These are phyloP conservation scores for Euphydryas editha DNA, from an alignment of 2,888 invertebrate genomes.

Conservation along the genomic window DNA sequence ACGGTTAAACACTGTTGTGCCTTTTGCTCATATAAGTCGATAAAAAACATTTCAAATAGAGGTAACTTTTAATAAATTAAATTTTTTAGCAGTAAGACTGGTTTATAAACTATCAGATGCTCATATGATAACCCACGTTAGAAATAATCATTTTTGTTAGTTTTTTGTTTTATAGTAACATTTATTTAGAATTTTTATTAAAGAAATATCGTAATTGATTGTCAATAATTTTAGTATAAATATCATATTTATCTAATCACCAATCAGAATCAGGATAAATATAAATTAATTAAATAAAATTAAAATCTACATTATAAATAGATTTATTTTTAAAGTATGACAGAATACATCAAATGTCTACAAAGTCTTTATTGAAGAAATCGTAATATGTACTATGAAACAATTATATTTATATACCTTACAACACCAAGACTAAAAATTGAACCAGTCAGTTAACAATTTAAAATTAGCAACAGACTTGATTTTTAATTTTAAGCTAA, in stretches of 20 bases:
- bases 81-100: no score
- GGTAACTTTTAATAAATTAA: no score
- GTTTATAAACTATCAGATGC: no score
- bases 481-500: slow-evolving; percentile 6
- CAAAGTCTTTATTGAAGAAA: slow-evolving; percentile 12
- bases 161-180: no score
- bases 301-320: slow-evolving; percentile 16
- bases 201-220: no score
- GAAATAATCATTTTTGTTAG: no score
- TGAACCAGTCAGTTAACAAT: slow-evolving; percentile 2
- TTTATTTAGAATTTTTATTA: no score
- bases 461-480: slow-evolving; percentile 10
- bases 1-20: no score
- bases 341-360: slow-evolving; percentile 16
- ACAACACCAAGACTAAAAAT: slow-evolving; percentile 12
- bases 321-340: slow-evolving; percentile 15
- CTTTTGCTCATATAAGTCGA: no score
- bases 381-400: slow-evolving; percentile 15
- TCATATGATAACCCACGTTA: no score
- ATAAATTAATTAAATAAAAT: slow-evolving; percentile 6
- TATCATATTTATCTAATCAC: background rate
- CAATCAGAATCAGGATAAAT: background rate
- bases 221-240: background rate
- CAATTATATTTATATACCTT: slow-evolving; percentile 4
- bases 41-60: no score